Evolutionary conservation across 2,888 invertebrate genomes (phyloP).

Genomic region (Synergus japonicus): DNA sequence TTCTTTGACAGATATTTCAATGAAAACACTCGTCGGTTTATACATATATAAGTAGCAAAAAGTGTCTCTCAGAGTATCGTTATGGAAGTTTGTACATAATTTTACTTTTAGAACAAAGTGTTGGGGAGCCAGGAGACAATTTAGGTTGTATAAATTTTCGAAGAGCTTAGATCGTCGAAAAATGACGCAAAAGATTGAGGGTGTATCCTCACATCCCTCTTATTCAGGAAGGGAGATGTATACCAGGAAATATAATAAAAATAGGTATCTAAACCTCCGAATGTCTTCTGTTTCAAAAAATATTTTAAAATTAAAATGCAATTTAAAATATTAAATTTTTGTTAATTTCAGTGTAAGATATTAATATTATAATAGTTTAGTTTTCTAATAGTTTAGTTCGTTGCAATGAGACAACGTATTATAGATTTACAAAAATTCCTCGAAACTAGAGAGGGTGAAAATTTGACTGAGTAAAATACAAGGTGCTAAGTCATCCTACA

Average conservation of each 20-base stretch:
- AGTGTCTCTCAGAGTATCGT: not conserved
- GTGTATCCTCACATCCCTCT: constrained; percentile 14
- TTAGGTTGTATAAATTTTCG: constrained; percentile 37
- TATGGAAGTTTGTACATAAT: not conserved
- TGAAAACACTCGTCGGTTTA: not conserved
- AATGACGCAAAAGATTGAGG: constrained; percentile 22
- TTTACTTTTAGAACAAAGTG: constrained; percentile 8
- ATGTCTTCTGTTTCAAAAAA: not conserved
- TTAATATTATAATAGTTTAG: not conserved
- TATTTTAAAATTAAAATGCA: not conserved
- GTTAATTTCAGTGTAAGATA: too few relatives aligned
- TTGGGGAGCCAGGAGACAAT: constrained; percentile 27
- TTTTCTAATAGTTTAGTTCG: not conserved
- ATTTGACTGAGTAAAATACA: not conserved
- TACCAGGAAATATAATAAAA: not conserved
- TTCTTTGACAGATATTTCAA: too few relatives aligned
- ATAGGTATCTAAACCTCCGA: constrained; percentile 3
- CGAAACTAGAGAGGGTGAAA: not conserved
- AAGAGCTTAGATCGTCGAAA: constrained; percentile 34
- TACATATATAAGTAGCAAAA: not conserved
- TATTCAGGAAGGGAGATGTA: constrained; percentile 1
- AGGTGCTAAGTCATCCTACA: constrained; percentile 9
- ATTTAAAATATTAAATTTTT: too few relatives aligned
- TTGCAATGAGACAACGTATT: not conserved
- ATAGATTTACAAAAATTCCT: not conserved